Base-by-base conservation (phyloP, 2,113 vertebrate genomes). In the Chrysochloris asiatica region DNA sequence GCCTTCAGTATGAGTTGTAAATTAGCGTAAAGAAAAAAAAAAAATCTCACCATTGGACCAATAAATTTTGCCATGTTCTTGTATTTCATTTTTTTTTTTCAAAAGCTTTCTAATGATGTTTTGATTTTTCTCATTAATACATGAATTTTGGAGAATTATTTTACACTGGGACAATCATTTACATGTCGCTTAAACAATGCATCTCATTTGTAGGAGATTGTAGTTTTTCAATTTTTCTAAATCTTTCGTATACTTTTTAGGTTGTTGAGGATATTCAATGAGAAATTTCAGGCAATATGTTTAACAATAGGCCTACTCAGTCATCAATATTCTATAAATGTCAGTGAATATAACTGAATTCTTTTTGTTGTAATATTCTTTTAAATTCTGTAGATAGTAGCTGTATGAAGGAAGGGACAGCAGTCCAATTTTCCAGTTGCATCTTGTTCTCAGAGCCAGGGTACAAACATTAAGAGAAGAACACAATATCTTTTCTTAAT, bases 71-170 rank as follows among this genome's bases (percentile, higher is more conserved):
- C 21, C 16, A 67, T 19, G 2, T 77, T 94, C 28, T 94, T 52
- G 38, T 92, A 75, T 86, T 33, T 89, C 8, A 56, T 67, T 67
- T n/a, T 63, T 95, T 96, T 84, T 52, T 52, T 52, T 47, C 52
- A 69, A 88, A 36, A 10, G 10, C n/a, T 7, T 93, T 21, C 36
- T 13, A 81, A 1, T 26, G 6, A 83, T 38, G 24, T 67, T 73
- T 87, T 77, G 30, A 78, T 83, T 77, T n/a, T 91, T 4, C 41
- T 90, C 16, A 28, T 4, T 81, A 21, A 45, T 72, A n/a, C n/a
- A n/a, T 38, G 0, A 72, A 72, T 16, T 89, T 65, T 45, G 7
- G 21, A 48, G n/a, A n/a, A n/a, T n/a, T n/a, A n/a, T n/a, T n/a
- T n/a, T n/a, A n/a, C n/a, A n/a, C n/a, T n/a, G n/a, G n/a, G n/a